Evolutionary conservation across 1,140 invertebrate genomes (phyloP), one percentile per base, ranked within the genome.

Genomic region (Zaprionus tsacasi): DNA sequence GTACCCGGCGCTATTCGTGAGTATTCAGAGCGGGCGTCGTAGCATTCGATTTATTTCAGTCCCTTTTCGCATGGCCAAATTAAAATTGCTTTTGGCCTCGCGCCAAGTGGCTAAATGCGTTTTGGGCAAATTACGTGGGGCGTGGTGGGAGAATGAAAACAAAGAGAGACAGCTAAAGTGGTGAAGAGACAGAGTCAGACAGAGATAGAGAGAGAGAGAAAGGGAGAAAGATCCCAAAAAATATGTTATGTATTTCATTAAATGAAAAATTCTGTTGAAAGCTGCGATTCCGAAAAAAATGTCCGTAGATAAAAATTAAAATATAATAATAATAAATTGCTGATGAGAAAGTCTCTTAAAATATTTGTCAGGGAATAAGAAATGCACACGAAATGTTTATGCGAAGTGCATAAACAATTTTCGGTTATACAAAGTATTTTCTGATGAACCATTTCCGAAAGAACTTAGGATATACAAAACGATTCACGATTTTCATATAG

Each of bases 61-160:
- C 66, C 66, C 71, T 78, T 78, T 48, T 35, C 40, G 13, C 57
- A 63, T 50, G 63, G 48, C 66, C 61, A 81, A 75, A 74, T 27
- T 17, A 30, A 76, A 81, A 76, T 71, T 71, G 66, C 25, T 70
- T 52, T 75, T 85, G 82, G 82, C 60, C 40, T 55, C n/a, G 5
- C 21, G 66, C 82, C 82, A 85, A 85, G 33, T 66, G 78, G 55
- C 81, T 78, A 81, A 85, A 85, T 85, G 82, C 78, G 82, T 86
- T 85, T 85, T 78, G 66, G 82, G 59, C 38, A 61, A 58, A 83
- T 83, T 76, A 83, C 81, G 81, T 67, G 45, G 45, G 45, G 45
- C 17, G 17, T 12, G 8, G 64, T 64, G 40, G 59, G 33, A 25
- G 38, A 35, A 52, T 21, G 36, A 52, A 54, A 45, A 54, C 15